Percentiles rank a stretch among this genome's conserved stretches.
These are phyloP conservation scores for Climacteris rufus DNA, from an alignment of 2,113 vertebrate genomes.

Conservation along the genomic window DNA sequence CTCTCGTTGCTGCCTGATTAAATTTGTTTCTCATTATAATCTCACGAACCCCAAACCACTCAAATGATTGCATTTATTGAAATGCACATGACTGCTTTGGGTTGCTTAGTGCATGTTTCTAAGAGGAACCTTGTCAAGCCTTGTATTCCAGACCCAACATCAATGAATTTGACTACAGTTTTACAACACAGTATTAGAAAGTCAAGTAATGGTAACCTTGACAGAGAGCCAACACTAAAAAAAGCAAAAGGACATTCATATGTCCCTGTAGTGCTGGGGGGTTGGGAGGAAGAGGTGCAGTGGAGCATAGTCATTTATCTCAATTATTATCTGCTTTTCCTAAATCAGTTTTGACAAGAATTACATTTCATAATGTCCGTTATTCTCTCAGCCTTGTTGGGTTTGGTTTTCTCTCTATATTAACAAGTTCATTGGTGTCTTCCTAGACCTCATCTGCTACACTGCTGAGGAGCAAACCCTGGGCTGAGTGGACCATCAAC, in stretches of 20 bases:
- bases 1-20: neutral
- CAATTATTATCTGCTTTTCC: slow-evolving; percentile 43
- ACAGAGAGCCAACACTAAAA: neutral
- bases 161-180: neutral
- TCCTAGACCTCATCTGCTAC: neutral
- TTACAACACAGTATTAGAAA: neutral
- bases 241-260: neutral
- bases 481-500: neutral
- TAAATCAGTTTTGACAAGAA: slow-evolving; percentile 54
- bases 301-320: slow-evolving; percentile 43
- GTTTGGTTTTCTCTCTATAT: neutral
- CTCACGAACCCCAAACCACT: neutral
- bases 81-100: neutral
- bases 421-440: neutral
- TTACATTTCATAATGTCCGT: slow-evolving; percentile 5
- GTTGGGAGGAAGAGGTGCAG: neutral
- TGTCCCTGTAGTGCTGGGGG: neutral
- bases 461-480: neutral
- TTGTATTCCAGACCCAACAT: neutral
- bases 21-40: neutral
- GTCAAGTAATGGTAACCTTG: slow-evolving; percentile 3
- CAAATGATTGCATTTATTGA: neutral
- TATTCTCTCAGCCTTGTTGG: neutral
- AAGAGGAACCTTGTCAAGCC: neutral
- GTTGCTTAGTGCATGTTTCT: neutral